Percentiles rank a stretch among this genome's conserved stretches.
These are phyloP conservation scores for Lycopodina hypogea DNA, from an alignment of 37 sponge, comb jelly and placozoan species.

Conservation along the genomic window DNA sequence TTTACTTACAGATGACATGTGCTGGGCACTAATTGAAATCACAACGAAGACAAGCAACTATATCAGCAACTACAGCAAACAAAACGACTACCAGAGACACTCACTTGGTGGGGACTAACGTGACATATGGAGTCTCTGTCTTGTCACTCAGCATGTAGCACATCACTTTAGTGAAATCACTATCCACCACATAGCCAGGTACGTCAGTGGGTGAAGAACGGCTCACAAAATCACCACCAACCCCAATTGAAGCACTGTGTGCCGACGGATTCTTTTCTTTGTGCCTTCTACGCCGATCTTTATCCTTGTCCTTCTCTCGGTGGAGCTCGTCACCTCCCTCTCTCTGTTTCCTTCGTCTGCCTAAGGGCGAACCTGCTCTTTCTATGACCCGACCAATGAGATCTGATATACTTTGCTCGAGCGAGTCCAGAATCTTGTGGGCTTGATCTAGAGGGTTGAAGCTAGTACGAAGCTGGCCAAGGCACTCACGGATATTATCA, in stretches of 20 bases:
- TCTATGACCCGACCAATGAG: conserved; percentile 21
- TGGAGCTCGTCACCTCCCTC: conserved; percentile 27
- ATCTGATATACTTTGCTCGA: conserved; percentile 33
- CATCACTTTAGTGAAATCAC: conserved; percentile 43
- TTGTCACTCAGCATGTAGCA: conserved; percentile 52
- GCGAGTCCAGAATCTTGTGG: conserved; percentile 22
- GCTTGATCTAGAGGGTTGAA: conserved; percentile 24
- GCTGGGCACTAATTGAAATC: too few relatives aligned
- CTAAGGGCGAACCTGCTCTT: conserved; percentile 10
- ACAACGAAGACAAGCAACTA: too few relatives aligned
- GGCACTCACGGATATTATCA: conserved; percentile 24
- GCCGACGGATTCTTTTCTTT: conserved; percentile 19
- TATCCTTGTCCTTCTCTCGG: conserved; percentile 10
- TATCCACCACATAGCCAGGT: background rate
- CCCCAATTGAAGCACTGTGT: background rate
- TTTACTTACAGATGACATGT: too few relatives aligned
- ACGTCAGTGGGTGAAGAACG: background rate
- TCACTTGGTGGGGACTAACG: conserved; percentile 46
- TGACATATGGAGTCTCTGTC: conserved; percentile 53
- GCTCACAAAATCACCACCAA: background rate
- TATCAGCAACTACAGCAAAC: too few relatives aligned
- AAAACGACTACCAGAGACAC: too few relatives aligned
- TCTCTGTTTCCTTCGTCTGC: conserved; percentile 29
- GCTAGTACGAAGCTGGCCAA: conserved; percentile 9
- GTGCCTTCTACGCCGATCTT: conserved; percentile 5